Percentiles rank a stretch among this genome's conserved stretches.
Evolutionary conservation across 2,113 vertebrate genomes (phyloP).

Genomic region (Helogale parvula): DNA sequence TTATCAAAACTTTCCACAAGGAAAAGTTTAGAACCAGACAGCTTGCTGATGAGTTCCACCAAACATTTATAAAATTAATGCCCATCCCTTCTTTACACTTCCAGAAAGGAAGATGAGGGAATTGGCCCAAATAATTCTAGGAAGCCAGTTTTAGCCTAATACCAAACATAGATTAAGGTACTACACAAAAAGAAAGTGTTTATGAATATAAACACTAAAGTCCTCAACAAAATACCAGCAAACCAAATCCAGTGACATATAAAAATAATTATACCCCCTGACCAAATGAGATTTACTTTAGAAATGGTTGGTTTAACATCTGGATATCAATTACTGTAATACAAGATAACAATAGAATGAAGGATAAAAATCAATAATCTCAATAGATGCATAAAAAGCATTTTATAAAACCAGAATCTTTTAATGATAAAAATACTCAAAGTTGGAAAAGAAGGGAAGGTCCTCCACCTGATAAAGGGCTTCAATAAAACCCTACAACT

Average conservation of each 20-base stretch:
- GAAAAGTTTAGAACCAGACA: background rate
- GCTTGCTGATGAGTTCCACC: background rate
- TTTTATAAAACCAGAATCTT: background rate
- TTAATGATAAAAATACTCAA: background rate
- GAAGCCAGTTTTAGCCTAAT: background rate
- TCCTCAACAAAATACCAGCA: background rate
- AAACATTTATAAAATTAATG: background rate
- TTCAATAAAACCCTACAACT: background rate
- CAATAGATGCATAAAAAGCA: background rate
- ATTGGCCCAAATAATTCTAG: background rate
- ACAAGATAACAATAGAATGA: background rate
- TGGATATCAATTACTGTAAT: background rate
- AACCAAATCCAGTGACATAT: background rate
- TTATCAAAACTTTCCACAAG: background rate
- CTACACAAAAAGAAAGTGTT: background rate
- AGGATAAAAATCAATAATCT: background rate
- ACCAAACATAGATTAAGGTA: background rate
- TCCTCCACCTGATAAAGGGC: background rate
- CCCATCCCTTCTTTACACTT: background rate
- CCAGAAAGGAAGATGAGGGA: background rate
- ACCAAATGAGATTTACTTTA: background rate
- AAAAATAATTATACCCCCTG: background rate
- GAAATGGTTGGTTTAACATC: background rate
- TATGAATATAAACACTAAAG: background rate
- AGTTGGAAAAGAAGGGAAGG: background rate